Conservation (phyloP, 2,888 invertebrate genomes). For the Agrilus mali region DNA sequence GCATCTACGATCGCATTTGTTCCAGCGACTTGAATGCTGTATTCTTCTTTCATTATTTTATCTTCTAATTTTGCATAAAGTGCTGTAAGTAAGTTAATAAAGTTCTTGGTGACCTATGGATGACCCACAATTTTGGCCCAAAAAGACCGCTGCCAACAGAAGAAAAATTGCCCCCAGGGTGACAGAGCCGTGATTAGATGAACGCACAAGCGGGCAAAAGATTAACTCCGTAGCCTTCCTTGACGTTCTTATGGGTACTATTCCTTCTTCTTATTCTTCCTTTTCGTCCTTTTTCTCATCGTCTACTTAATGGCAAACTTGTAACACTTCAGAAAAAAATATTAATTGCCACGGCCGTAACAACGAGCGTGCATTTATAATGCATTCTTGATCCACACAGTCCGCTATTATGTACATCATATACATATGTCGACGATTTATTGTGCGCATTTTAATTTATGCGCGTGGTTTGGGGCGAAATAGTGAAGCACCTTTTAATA, state of each 20-base stretch:
- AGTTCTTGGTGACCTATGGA: no score
- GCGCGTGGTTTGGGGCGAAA: conserved; percentile 27
- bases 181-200: conserved; percentile 28
- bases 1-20: no score
- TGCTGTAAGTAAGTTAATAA: no score
- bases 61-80: no score
- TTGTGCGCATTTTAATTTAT: conserved; percentile 34
- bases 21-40: no score
- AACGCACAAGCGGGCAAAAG: conserved; percentile 11
- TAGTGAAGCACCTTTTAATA: conserved; percentile 25
- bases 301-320: conserved; percentile 20
- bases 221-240: conserved; percentile 4
- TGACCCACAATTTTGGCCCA: no score
- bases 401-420: conserved; percentile 25
- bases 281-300: conserved; percentile 1
- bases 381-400: conserved; percentile 26
- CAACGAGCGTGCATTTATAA: conserved; percentile 26
- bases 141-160: no score
- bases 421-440: conserved; percentile 29
- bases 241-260: background rate
- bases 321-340: conserved; percentile 23
- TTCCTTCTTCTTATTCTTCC: conserved; percentile 1
- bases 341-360: conserved; percentile 26
- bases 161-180: conserved; percentile 23
- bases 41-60: no score